Conservation (phyloP, 2,888 invertebrate genomes). For the Rhabditophanes sp. region DNA sequence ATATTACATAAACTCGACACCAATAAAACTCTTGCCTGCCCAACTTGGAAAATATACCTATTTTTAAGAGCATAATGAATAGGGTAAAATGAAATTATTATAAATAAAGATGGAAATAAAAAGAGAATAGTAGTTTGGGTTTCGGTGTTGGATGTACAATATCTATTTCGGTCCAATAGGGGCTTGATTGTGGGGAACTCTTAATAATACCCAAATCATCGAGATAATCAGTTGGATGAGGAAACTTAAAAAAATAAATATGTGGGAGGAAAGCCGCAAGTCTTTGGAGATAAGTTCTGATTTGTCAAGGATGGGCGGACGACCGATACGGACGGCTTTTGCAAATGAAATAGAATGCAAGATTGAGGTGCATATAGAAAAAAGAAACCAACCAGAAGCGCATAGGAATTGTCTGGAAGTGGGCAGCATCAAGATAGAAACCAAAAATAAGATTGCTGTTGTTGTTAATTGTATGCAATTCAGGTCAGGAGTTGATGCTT, state of each 20-base stretch:
- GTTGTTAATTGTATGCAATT: slow-evolving; percentile 1
- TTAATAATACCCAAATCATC: slow-evolving; percentile 8
- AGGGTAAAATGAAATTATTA: slow-evolving; percentile 5
- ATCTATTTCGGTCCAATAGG: not conserved
- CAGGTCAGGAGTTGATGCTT: slow-evolving; percentile 8
- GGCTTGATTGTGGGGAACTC: slow-evolving; percentile 4
- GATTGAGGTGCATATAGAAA: slow-evolving; percentile 4
- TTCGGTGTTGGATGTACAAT: slow-evolving; percentile 7
- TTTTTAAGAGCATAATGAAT: slow-evolving; percentile 7
- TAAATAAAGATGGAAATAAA: slow-evolving; percentile 4
- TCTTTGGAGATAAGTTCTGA: slow-evolving; percentile 3
- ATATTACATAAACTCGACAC: not conserved
- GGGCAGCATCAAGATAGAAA: slow-evolving; percentile 6
- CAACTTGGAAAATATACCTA: slow-evolving; percentile 8
- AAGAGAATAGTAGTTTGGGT: slow-evolving; percentile 8
- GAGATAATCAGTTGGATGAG: slow-evolving; percentile 8
- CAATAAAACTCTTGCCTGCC: not conserved
- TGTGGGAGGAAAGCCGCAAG: slow-evolving; percentile 1
- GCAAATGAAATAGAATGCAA: slow-evolving; percentile 7
- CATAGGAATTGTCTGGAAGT: slow-evolving; percentile 6
- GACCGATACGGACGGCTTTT: slow-evolving; percentile 9
- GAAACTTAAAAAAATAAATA: slow-evolving; percentile 5
- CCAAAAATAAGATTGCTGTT: slow-evolving; percentile 2
- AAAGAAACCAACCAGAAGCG: slow-evolving; percentile 6
- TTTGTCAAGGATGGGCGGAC: slow-evolving; percentile 2